Percentiles rank a stretch among this genome's conserved stretches.
phyloP scores from a whole-genome alignment of 2,797 vertebrate species.

The Hydrolagus colliei region DNA sequence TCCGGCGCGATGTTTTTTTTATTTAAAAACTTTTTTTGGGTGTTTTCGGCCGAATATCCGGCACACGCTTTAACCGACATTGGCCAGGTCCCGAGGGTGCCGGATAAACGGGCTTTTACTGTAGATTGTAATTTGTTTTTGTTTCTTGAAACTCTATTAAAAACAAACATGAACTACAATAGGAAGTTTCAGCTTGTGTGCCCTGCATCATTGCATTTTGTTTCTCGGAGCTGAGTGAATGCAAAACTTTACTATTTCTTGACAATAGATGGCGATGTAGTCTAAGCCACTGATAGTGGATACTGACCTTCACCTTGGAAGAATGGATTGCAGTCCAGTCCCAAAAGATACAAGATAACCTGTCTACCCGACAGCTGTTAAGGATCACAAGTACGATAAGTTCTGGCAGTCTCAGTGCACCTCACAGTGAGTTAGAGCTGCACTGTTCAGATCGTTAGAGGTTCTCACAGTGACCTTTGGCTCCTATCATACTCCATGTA shows the following conservation, averaged over 20 bases:
- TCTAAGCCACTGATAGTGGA: background rate
- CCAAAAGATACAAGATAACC: background rate
- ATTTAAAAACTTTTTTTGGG: no score
- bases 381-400: background rate
- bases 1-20: no score
- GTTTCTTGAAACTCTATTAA: no score
- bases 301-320: background rate
- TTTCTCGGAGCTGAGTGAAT: background rate
- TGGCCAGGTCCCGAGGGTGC: no score
- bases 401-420: background rate
- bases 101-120: no score
- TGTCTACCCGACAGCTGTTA: slow-evolving; percentile 1
- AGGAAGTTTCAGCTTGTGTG: background rate
- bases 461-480: slow-evolving; percentile 8
- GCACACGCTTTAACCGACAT: no score
- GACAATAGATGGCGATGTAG: background rate
- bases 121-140: no score
- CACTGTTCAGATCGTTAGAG: background rate
- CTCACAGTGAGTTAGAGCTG: background rate
- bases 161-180: background rate
- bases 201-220: background rate
- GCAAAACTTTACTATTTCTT: background rate
- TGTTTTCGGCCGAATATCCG: no score
- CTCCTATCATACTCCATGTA: background rate
- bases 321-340: background rate